Evolutionary conservation across 2,797 vertebrate genomes (phyloP).

Genomic region (Erithacus rubecula): DNA sequence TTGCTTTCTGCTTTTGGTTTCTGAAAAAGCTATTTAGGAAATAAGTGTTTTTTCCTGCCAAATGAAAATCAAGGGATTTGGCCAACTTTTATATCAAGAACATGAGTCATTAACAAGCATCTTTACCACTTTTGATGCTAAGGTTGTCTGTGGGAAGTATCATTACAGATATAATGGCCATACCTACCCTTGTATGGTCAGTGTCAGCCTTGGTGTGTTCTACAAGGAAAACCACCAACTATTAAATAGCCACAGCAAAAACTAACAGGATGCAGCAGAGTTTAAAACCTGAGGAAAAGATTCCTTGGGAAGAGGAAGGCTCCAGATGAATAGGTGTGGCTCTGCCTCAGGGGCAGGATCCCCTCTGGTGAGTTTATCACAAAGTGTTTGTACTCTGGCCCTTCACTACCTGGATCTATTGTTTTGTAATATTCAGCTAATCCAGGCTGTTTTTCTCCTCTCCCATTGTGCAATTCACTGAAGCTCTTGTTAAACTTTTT

Average conservation of each 20-base stretch:
- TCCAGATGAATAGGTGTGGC: neutral
- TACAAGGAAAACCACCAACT: neutral
- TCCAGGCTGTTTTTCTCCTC: neutral
- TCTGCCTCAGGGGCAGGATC: neutral
- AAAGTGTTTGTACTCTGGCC: neutral
- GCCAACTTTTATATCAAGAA: neutral
- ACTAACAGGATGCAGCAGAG: neutral
- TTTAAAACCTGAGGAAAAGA: neutral
- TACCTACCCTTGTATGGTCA: neutral
- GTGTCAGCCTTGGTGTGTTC: neutral
- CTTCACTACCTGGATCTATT: neutral
- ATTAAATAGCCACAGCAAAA: neutral
- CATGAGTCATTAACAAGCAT: neutral
- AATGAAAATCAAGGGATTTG: slow-evolving; percentile 12
- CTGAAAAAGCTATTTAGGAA: slow-evolving; percentile 6
- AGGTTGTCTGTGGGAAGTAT: neutral
- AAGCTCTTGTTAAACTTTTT: neutral
- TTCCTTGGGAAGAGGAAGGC: neutral
- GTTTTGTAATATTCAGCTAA: neutral
- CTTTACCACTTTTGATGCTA: neutral
- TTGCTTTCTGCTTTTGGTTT: slow-evolving; percentile 17
- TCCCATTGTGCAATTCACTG: neutral
- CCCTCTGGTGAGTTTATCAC: neutral
- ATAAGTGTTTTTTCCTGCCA: neutral
- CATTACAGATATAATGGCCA: neutral